phyloP scores from a whole-genome alignment of 2,797 vertebrate genomes.

The Pseudochirops corinnae region DNA sequence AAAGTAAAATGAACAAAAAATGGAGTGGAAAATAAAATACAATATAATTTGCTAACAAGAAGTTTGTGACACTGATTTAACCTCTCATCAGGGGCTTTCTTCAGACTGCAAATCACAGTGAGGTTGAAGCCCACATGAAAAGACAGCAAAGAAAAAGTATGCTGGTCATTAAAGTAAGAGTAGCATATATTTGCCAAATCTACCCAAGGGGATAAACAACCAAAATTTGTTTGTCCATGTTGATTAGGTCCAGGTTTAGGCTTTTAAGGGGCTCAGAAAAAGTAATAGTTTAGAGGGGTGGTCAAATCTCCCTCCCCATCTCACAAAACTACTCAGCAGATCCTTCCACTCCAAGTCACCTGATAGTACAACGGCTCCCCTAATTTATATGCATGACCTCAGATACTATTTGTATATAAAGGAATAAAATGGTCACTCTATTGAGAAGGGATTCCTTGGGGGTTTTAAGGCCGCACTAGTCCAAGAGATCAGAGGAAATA shows the following conservation, averaged over 20 bases:
- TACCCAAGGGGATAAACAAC: slow-evolving; percentile 45
- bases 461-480: not conserved
- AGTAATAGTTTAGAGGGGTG: slow-evolving; percentile 34
- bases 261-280: slow-evolving; percentile 25
- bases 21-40: not conserved
- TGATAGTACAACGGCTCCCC: slow-evolving; percentile 36
- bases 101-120: not conserved
- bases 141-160: not conserved
- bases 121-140: slow-evolving; percentile 39
- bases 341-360: slow-evolving; percentile 20
- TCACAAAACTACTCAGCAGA: slow-evolving; percentile 40
- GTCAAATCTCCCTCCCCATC: slow-evolving; percentile 4
- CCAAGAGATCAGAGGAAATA: slow-evolving; percentile 11
- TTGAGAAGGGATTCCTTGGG: not conserved
- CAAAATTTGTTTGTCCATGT: slow-evolving; percentile 40
- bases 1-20: not conserved
- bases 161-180: slow-evolving; percentile 10
- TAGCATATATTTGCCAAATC: slow-evolving; percentile 48
- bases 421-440: slow-evolving; percentile 32
- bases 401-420: slow-evolving; percentile 8
- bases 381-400: slow-evolving; percentile 7
- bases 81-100: slow-evolving; percentile 1
- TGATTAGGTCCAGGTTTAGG: slow-evolving; percentile 44
- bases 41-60: not conserved
- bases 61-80: slow-evolving; percentile 12